phyloP scores from a whole-genome alignment of 2,888 invertebrate species.

The Pyrgus malvae region DNA sequence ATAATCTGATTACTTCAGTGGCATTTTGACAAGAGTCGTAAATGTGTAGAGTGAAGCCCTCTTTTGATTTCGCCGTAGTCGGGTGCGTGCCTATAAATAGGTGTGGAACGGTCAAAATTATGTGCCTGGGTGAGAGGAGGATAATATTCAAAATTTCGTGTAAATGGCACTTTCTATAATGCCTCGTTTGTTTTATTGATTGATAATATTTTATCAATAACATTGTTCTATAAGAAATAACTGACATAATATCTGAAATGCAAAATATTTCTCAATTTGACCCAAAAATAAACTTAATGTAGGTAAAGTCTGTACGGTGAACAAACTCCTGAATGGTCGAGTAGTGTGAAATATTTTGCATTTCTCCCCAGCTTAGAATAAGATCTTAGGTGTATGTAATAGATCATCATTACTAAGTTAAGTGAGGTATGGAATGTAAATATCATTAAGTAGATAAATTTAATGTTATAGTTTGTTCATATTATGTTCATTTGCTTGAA shows the following conservation, averaged over 20 bases:
- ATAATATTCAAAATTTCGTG: conserved; percentile 22
- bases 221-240: conserved; percentile 54
- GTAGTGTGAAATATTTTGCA: conserved; percentile 39
- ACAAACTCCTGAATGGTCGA: too few relatives aligned
- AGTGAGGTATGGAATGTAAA: conserved; percentile 78
- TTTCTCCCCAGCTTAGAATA: conserved; percentile 50
- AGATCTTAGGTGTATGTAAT: conserved; percentile 69
- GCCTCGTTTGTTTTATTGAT: conserved; percentile 31
- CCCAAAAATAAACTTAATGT: neutral
- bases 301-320: too few relatives aligned
- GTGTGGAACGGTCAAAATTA: conserved; percentile 20
- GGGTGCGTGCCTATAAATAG: conserved; percentile 22
- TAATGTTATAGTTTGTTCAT: conserved; percentile 82
- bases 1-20: neutral
- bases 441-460: conserved; percentile 82
- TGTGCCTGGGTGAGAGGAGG: conserved; percentile 20
- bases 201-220: conserved; percentile 54
- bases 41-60: conserved; percentile 5
- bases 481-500: conserved; percentile 82
- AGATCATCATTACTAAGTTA: conserved; percentile 67
- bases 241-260: conserved; percentile 60
- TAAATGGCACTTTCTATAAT: conserved; percentile 20
- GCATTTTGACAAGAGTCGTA: conserved; percentile 15
- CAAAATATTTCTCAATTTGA: conserved; percentile 58
- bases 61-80: conserved; percentile 35